Conservation (phyloP, 2,113 vertebrate species). For the Micronycteris hirsuta region DNA sequence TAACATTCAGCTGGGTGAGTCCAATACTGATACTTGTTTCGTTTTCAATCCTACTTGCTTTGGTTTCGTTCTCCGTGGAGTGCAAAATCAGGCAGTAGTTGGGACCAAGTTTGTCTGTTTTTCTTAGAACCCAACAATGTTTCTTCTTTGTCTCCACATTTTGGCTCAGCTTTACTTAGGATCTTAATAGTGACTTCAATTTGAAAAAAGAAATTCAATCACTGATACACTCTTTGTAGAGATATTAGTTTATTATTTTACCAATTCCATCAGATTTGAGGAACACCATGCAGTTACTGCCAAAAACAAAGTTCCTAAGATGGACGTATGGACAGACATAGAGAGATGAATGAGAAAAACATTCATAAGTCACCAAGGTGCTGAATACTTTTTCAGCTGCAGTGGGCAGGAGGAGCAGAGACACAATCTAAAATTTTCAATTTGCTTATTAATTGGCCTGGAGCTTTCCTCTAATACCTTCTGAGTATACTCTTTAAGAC, state of each 20-base stretch:
- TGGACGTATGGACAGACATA: not conserved
- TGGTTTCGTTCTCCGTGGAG: not conserved
- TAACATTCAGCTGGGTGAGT: no score
- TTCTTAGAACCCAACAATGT: not conserved
- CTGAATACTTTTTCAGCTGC: not conserved
- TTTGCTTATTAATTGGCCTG: not conserved
- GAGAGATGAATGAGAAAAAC: not conserved
- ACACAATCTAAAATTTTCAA: not conserved
- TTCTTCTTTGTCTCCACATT: not conserved
- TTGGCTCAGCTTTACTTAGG: not conserved
- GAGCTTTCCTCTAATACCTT: not conserved
- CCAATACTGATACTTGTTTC: not conserved
- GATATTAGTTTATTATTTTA: slow-evolving; percentile 28
- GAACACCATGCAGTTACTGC: not conserved
- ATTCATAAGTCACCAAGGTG: not conserved
- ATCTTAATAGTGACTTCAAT: not conserved
- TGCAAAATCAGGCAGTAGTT: not conserved
- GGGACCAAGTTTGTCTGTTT: not conserved
- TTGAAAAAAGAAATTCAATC: slow-evolving; percentile 18
- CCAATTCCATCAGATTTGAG: not conserved
- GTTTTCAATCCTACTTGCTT: not conserved
- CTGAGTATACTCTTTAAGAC: not conserved
- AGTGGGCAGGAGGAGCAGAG: not conserved
- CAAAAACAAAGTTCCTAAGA: not conserved
- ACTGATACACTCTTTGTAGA: not conserved